Conservation (phyloP, 2,888 invertebrate species). For the Belgica antarctica region DNA sequence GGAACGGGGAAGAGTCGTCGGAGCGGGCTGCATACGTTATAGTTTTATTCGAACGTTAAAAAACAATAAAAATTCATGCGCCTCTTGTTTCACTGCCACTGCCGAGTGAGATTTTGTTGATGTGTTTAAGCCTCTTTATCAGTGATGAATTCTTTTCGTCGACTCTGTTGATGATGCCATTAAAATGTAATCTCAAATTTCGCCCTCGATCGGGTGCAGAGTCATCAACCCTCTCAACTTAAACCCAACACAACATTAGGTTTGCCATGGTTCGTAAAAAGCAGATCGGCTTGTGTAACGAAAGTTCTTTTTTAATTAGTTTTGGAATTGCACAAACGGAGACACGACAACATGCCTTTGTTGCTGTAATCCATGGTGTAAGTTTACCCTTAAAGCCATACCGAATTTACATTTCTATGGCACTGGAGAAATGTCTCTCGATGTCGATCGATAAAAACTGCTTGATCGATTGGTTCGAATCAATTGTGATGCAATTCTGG, state of each 20-base stretch:
- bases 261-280: constrained; percentile 22
- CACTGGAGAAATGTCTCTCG: neutral
- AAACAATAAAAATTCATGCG: constrained; percentile 41
- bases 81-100: too few relatives aligned
- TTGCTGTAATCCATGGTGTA: constrained; percentile 32
- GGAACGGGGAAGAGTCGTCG: neutral
- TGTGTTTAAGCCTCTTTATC: constrained; percentile 44
- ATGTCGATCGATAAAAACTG: constrained; percentile 34
- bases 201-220: neutral
- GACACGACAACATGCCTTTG: constrained; percentile 18
- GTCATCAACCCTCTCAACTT: neutral
- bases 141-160: constrained; percentile 36
- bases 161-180: constrained; percentile 39
- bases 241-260: constrained; percentile 23
- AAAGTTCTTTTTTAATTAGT: constrained; percentile 37
- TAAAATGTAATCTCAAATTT: constrained; percentile 43
- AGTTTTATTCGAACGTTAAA: constrained; percentile 37
- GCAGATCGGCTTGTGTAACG: neutral
- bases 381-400: constrained; percentile 42
- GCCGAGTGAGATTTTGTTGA: constrained; percentile 26
- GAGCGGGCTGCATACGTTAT: neutral
- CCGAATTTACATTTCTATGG: constrained; percentile 36
- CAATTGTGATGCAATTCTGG: constrained; percentile 6
- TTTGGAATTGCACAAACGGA: constrained; percentile 32
- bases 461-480: constrained; percentile 10